Evolutionary conservation across 2,113 vertebrate species (phyloP).

Genomic region (Cynocephalus volans): DNA sequence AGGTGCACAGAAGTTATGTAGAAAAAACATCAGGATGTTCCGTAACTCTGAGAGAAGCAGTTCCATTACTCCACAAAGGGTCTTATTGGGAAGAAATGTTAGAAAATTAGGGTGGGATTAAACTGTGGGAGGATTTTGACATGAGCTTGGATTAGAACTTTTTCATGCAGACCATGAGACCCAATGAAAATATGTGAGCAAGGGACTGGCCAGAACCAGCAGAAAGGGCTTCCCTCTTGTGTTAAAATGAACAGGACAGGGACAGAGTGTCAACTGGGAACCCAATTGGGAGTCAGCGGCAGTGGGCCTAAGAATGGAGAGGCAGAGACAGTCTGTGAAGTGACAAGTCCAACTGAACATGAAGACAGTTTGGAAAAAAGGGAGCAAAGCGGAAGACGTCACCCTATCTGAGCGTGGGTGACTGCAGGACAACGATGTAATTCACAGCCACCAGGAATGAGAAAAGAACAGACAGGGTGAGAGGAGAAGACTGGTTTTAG

Average conservation of each 20-base stretch:
- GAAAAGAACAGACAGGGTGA: background rate
- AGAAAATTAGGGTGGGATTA: background rate
- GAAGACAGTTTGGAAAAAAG: background rate
- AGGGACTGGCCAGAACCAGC: background rate
- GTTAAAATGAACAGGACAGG: background rate
- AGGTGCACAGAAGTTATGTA: background rate
- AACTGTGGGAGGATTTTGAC: background rate
- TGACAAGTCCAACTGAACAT: background rate
- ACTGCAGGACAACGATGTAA: background rate
- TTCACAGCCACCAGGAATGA: background rate
- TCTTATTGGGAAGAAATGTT: background rate
- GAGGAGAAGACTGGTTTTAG: background rate
- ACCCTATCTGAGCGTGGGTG: background rate
- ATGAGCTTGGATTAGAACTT: background rate
- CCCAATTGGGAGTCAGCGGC: rapidly evolving
- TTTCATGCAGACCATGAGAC: background rate
- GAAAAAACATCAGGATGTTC: background rate
- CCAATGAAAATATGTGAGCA: background rate
- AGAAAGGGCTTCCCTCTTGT: background rate
- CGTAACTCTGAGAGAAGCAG: background rate
- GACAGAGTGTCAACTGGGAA: background rate
- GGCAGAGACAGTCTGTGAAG: background rate
- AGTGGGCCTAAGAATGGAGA: background rate
- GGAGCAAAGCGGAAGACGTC: background rate
- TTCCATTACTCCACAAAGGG: background rate